Percentiles rank a stretch among this genome's conserved stretches.
Conservation (phyloP, 2,113 vertebrate species). For the Ivindomyrus marchei region DNA sequence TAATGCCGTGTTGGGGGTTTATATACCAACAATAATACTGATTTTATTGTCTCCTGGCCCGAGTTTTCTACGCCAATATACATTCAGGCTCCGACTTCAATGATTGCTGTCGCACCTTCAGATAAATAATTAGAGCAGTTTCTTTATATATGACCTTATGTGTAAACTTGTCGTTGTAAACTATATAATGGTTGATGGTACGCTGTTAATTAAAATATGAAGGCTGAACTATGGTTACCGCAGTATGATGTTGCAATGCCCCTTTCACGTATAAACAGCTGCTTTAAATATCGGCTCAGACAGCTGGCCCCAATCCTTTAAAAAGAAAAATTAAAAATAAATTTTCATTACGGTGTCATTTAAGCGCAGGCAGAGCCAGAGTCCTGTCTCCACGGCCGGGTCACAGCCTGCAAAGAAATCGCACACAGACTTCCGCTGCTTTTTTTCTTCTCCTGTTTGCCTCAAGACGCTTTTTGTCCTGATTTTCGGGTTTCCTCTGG, state of each 20-base stretch:
- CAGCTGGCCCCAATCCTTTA: neutral
- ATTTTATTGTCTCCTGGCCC: neutral
- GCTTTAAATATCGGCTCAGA: neutral
- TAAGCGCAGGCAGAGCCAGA: neutral
- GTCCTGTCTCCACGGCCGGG: neutral
- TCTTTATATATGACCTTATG: neutral
- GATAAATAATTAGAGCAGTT: neutral
- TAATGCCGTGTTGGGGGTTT: neutral
- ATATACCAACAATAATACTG: neutral
- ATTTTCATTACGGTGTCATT: neutral
- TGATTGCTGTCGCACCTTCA: neutral
- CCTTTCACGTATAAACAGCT: neutral
- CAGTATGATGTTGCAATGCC: neutral
- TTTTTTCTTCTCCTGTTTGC: neutral
- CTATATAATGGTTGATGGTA: neutral
- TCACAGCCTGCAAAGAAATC: neutral
- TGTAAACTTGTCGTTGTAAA: neutral
- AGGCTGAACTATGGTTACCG: neutral
- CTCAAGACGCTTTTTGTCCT: neutral
- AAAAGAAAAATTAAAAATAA: neutral
- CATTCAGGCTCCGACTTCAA: neutral
- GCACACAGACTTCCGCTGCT: neutral
- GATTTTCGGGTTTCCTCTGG: neutral
- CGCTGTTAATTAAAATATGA: neutral
- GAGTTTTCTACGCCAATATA: neutral